Conservation (phyloP, 1,140 invertebrate genomes). For the Gryllus bimaculatus region DNA sequence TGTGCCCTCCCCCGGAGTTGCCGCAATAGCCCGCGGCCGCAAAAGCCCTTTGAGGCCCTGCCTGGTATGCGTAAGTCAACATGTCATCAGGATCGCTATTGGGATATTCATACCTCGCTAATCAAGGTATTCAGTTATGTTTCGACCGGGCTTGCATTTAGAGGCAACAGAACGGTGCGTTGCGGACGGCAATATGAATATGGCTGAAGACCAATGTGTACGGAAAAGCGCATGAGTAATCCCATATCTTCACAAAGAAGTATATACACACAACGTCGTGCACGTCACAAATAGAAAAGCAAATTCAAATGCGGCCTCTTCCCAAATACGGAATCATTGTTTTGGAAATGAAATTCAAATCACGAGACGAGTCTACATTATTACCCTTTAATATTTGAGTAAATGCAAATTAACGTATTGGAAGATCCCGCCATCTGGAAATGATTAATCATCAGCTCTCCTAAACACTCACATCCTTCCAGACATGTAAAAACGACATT, state of each 20-base stretch:
- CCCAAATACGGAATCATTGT: too few relatives aligned
- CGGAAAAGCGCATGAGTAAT: neutral
- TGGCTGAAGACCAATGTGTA: neutral
- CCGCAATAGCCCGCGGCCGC: neutral
- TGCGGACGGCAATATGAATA: neutral
- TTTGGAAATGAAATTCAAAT: too few relatives aligned
- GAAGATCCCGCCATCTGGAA: too few relatives aligned
- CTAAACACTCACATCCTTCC: too few relatives aligned
- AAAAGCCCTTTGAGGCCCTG: neutral
- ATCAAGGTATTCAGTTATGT: neutral
- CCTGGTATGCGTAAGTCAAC: neutral
- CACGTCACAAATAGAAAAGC: neutral
- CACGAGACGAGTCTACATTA: too few relatives aligned
- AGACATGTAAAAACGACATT: too few relatives aligned
- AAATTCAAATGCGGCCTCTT: neutral
- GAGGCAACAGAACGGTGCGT: neutral
- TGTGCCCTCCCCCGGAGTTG: neutral
- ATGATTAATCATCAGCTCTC: too few relatives aligned
- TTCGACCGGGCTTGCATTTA: neutral
- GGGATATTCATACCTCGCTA: slow-evolving; percentile 3
- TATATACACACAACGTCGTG: neutral
- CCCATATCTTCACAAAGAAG: neutral
- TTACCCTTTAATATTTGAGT: too few relatives aligned
- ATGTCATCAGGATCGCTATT: neutral
- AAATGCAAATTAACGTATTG: too few relatives aligned